These are phyloP conservation scores for Arremon brunneinucha DNA, from an alignment of 2,797 vertebrate genomes.

Conservation along the genomic window DNA sequence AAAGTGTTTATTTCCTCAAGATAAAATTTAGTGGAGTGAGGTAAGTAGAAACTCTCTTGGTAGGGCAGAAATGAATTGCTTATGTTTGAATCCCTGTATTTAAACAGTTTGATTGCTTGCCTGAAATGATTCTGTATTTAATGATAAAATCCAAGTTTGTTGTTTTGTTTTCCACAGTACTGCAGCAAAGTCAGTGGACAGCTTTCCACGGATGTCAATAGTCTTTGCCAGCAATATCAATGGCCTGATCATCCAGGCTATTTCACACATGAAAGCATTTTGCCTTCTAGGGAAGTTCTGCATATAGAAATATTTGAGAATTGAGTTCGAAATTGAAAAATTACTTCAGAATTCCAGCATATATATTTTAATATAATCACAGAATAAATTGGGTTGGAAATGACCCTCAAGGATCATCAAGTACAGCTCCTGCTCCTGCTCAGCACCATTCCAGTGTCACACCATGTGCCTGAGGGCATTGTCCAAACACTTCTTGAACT, in stretches of 20 bases:
- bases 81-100: neutral
- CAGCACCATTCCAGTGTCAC: neutral
- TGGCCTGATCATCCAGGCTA: neutral
- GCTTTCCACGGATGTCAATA: neutral
- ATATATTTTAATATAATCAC: neutral
- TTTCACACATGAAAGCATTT: neutral
- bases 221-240: neutral
- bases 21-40: neutral
- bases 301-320: neutral
- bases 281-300: neutral
- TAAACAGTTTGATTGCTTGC: neutral
- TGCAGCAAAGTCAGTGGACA: neutral
- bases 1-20: neutral
- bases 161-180: neutral
- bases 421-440: rapidly evolving
- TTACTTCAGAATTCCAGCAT: neutral
- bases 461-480: neutral
- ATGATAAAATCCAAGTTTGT: neutral
- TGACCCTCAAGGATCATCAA: neutral
- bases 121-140: neutral
- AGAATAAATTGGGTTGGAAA: neutral
- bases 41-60: neutral
- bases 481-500: neutral
- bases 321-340: neutral
- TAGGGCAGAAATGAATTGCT: neutral